phyloP scores from a whole-genome alignment of 1,140 invertebrate species.

The Lepeophtheirus salmonis region DNA sequence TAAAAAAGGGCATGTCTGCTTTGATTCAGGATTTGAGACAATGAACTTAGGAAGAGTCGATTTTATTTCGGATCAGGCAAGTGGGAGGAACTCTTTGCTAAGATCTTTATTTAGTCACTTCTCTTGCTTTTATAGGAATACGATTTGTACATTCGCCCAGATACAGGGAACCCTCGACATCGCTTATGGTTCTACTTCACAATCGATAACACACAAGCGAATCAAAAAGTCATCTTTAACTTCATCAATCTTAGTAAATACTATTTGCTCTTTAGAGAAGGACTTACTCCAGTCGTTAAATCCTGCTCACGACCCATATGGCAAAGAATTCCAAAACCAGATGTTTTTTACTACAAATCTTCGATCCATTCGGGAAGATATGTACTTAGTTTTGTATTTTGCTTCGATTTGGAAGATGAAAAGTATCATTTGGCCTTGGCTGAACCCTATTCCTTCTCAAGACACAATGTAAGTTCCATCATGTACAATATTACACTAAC shows the following conservation, averaged over 20 bases:
- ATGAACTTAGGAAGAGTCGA: constrained; percentile 89
- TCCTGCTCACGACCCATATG: constrained; percentile 75
- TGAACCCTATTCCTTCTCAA: constrained; percentile 1
- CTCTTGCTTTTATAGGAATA: too few relatives aligned
- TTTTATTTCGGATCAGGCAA: constrained; percentile 71
- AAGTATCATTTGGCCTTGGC: neutral
- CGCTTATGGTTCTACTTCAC: constrained; percentile 96
- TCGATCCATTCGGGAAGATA: neutral
- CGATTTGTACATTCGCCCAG: constrained; percentile 84
- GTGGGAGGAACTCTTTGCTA: too few relatives aligned
- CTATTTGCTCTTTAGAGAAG: constrained; percentile 63
- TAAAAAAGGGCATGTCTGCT: constrained; percentile 80
- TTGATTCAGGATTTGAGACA: constrained; percentile 91
- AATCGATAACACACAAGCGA: constrained; percentile 79
- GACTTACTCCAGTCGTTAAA: constrained; percentile 81
- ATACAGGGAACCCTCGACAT: constrained; percentile 69
- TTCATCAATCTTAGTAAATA: constrained; percentile 89
- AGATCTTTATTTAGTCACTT: too few relatives aligned
- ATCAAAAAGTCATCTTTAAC: constrained; percentile 81
- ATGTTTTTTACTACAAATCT: constrained; percentile 2
- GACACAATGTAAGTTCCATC: too few relatives aligned
- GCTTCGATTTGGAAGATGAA: neutral
- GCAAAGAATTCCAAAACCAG: constrained; percentile 33
- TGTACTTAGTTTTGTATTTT: constrained; percentile 1
- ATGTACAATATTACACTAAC: too few relatives aligned